A percentile compares a stretch with the other conserved stretches of the same genome.
phyloP scores from a whole-genome alignment of 2,113 vertebrate species.

The Aegotheles bennettii region DNA sequence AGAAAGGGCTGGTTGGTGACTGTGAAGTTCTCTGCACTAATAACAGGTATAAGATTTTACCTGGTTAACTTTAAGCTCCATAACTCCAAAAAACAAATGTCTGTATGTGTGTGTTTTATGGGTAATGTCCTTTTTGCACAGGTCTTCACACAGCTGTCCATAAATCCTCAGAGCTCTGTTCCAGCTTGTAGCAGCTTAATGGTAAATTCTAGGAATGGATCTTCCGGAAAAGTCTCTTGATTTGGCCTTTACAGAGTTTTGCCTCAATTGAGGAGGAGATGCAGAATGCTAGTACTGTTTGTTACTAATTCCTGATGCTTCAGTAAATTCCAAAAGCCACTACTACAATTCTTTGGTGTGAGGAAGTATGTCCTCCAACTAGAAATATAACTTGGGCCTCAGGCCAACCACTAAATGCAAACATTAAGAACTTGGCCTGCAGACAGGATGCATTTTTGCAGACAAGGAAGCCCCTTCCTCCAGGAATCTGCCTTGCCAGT shows the following conservation, averaged over 20 bases:
- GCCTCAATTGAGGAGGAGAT: background rate
- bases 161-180: background rate
- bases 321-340: background rate
- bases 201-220: background rate
- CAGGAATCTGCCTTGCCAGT: background rate
- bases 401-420: background rate
- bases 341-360: background rate
- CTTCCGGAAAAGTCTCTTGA: background rate
- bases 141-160: background rate
- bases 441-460: background rate
- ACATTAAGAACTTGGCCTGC: background rate
- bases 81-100: background rate
- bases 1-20: background rate
- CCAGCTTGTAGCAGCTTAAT: background rate
- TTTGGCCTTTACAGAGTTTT: background rate
- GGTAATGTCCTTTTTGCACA: background rate
- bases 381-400: background rate
- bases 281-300: background rate
- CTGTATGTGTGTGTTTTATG: background rate
- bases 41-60: background rate
- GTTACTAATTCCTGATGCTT: background rate
- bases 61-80: background rate
- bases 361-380: background rate
- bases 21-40: background rate
- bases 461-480: background rate